A percentile compares a stretch with the other conserved stretches of the same genome.
phyloP scores from a whole-genome alignment of 2,113 vertebrate species.

The Hylia prasina region DNA sequence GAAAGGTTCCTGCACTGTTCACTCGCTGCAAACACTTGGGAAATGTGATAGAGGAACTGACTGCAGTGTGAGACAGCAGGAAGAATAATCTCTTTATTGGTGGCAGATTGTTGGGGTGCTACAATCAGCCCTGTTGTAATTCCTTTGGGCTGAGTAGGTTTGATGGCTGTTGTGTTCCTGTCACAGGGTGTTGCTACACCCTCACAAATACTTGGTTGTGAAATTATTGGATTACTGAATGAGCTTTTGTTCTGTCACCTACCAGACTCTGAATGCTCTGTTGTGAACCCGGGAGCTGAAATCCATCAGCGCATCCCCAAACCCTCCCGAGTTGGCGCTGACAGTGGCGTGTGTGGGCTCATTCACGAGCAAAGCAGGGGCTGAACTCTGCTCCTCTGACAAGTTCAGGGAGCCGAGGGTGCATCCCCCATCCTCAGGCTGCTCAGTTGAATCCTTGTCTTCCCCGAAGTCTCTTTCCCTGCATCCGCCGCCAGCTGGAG shows the following conservation, averaged over 20 bases:
- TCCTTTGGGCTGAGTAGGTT: not conserved
- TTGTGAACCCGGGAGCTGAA: not conserved
- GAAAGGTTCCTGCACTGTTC: not conserved
- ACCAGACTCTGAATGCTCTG: not conserved
- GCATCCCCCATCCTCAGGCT: not conserved
- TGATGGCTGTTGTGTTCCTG: not conserved
- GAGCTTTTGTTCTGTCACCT: not conserved
- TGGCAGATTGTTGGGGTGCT: not conserved
- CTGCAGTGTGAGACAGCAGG: accelerated
- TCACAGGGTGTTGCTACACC: not conserved
- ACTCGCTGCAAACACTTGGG: not conserved
- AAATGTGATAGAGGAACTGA: not conserved
- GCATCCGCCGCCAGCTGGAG: not conserved
- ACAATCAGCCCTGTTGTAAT: not conserved
- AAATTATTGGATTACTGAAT: not conserved
- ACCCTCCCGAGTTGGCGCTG: not conserved
- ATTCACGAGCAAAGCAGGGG: not conserved
- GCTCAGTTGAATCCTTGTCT: not conserved
- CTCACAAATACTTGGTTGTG: not conserved
- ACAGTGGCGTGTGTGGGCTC: not conserved
- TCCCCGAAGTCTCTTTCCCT: not conserved
- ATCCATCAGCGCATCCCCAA: not conserved
- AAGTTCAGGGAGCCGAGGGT: not conserved
- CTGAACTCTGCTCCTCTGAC: not conserved
- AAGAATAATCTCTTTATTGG: not conserved